These are phyloP conservation scores for Encarsia formosa DNA, from an alignment of 2,888 invertebrate genomes.

Conservation along the genomic window DNA sequence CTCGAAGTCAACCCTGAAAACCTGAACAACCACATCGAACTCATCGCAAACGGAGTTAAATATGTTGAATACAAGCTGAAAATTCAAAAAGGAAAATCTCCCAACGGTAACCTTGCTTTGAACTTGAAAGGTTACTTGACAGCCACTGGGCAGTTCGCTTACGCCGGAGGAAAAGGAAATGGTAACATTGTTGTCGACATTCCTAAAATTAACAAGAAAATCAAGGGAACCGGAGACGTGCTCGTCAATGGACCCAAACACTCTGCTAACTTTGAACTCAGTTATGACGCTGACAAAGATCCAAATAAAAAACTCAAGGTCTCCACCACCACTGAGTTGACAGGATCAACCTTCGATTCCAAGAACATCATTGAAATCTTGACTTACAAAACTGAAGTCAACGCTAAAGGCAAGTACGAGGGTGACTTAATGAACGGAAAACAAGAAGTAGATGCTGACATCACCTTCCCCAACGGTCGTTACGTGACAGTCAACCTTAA, in stretches of 20 bases:
- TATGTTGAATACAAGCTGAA: slow-evolving; percentile 59
- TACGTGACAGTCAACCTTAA: slow-evolving; percentile 50
- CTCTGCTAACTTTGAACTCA: slow-evolving; percentile 61
- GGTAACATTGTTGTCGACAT: slow-evolving; percentile 58
- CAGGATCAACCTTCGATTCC: slow-evolving; percentile 56
- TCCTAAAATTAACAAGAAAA: slow-evolving; percentile 52
- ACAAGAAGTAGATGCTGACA: slow-evolving; percentile 51
- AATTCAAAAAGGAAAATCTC: slow-evolving; percentile 48
- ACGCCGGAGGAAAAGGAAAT: slow-evolving; percentile 64
- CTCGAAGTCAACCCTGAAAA: slow-evolving; percentile 51
- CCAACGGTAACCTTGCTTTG: slow-evolving; percentile 57
- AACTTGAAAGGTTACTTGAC: slow-evolving; percentile 59
- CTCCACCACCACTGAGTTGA: slow-evolving; percentile 60
- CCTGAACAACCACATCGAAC: slow-evolving; percentile 56
- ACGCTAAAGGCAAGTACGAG: slow-evolving; percentile 51
- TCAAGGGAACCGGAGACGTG: slow-evolving; percentile 57
- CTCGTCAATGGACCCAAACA: slow-evolving; percentile 59
- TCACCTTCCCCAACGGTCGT: slow-evolving; percentile 55
- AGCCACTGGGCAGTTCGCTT: slow-evolving; percentile 63
- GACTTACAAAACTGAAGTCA: slow-evolving; percentile 52
- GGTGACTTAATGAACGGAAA: slow-evolving; percentile 51
- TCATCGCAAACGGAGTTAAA: slow-evolving; percentile 53
- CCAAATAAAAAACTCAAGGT: slow-evolving; percentile 65
- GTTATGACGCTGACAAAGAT: slow-evolving; percentile 67
- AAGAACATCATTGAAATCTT: slow-evolving; percentile 58